Percentiles rank a stretch among this genome's conserved stretches.
These are phyloP conservation scores for Lepidochrysops patricia DNA, from an alignment of 2,888 invertebrate genomes.

Conservation along the genomic window DNA sequence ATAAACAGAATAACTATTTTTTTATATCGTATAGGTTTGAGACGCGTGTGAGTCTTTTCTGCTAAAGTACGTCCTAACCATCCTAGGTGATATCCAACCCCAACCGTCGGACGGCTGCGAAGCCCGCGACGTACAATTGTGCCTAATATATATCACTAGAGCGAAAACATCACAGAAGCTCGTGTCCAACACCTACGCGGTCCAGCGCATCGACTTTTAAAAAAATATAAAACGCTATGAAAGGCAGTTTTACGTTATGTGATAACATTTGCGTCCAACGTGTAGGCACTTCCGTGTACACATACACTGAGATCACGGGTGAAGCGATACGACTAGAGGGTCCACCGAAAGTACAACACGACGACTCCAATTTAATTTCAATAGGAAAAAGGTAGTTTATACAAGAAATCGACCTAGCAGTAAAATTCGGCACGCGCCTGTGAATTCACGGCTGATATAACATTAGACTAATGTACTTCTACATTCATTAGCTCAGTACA, in stretches of 20 bases:
- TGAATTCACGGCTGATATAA: background rate
- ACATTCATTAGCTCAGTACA: background rate
- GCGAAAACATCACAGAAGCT: constrained; percentile 67
- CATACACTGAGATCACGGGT: constrained; percentile 42
- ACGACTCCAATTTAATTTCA: background rate
- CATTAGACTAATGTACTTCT: background rate
- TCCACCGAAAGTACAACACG: constrained; percentile 18
- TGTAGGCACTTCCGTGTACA: constrained; percentile 59
- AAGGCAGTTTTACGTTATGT: constrained; percentile 53
- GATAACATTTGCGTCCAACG: constrained; percentile 42
- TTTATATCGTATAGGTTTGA: no score
- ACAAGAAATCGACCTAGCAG: background rate
- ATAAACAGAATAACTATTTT: no score
- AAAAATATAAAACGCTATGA: constrained; percentile 68
- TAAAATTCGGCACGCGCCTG: background rate
- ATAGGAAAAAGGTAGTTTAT: background rate
- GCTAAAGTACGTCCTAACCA: no score
- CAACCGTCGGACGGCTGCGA: no score
- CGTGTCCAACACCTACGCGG: constrained; percentile 51
- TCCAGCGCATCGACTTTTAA: constrained; percentile 45
- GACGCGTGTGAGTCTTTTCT: no score
- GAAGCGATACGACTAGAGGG: constrained; percentile 23
- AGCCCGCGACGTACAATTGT: background rate
- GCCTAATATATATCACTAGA: constrained; percentile 43
- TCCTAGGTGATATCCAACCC: constrained; percentile 32